phyloP scores from a whole-genome alignment of 2,113 vertebrate species.

The Hippoglossus stenolepis region DNA sequence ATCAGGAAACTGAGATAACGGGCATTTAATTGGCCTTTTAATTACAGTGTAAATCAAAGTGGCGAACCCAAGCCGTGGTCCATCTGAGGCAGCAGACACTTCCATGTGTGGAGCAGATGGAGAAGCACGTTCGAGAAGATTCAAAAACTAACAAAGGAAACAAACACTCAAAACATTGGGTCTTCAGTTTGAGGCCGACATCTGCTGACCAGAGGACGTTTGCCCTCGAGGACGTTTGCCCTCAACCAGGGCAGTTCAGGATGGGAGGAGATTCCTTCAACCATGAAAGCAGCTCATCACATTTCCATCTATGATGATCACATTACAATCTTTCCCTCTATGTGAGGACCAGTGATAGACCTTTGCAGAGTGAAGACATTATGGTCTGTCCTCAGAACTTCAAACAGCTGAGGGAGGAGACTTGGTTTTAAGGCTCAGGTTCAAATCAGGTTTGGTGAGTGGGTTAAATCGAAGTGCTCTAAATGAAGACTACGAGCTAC shows the following conservation, averaged over 20 bases:
- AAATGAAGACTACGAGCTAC: neutral
- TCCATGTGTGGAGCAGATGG: conserved; percentile 49
- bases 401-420: too few species aligned
- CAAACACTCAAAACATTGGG: too few species aligned
- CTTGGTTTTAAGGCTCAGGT: too few species aligned
- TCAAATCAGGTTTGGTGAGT: neutral
- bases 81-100: conserved; percentile 36
- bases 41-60: conserved; percentile 66
- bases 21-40: conserved; percentile 72
- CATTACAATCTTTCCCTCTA: too few species aligned
- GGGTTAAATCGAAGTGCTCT: neutral
- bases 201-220: conserved; percentile 12
- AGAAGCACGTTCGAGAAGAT: conserved; percentile 27
- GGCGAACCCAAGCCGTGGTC: conserved; percentile 28
- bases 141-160: neutral
- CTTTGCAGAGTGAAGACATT: neutral
- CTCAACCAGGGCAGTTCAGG: neutral
- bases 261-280: conserved; percentile 9
- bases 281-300: conserved; percentile 11
- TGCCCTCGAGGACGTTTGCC: conserved; percentile 10
- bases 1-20: conserved; percentile 55
- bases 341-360: neutral
- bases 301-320: neutral
- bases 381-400: too few species aligned
- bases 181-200: neutral